Conservation (phyloP, 2,797 vertebrate species). For the Liparis tanakae region DNA sequence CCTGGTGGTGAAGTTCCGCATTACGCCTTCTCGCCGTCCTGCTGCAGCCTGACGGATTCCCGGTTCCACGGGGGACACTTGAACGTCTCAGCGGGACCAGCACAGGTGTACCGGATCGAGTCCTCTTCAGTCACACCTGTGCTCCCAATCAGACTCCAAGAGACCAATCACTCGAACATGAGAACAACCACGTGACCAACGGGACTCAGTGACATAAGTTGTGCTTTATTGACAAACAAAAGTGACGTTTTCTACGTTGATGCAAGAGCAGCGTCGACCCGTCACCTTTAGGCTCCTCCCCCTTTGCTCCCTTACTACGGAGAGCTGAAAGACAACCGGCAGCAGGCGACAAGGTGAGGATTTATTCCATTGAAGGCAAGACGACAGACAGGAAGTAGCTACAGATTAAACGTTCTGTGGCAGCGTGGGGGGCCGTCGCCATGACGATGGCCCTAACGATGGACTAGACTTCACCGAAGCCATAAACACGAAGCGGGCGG, state of each 20-base stretch:
- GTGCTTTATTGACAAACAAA: conserved; percentile 81
- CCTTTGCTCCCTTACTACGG: background rate
- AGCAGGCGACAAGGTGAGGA: background rate
- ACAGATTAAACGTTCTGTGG: background rate
- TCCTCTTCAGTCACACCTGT: too few species aligned
- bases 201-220: conserved; percentile 57
- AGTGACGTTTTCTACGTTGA: conserved; percentile 71
- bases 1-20: too few species aligned
- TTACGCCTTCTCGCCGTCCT: too few species aligned
- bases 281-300: conserved; percentile 14
- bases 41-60: too few species aligned
- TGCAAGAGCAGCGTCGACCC: conserved; percentile 63
- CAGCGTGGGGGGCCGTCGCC: background rate
- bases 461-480: conserved; percentile 81
- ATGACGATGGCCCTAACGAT: conserved; percentile 21
- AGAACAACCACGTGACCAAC: background rate
- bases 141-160: background rate
- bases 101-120: too few species aligned
- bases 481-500: conserved; percentile 46
- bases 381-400: background rate
- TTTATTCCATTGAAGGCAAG: too few species aligned
- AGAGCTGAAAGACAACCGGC: too few species aligned
- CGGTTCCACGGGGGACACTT: too few species aligned
- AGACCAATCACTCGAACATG: background rate
- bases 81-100: too few species aligned